phyloP scores from a whole-genome alignment of 2,888 invertebrate genomes.

The Proisotoma minuta region DNA sequence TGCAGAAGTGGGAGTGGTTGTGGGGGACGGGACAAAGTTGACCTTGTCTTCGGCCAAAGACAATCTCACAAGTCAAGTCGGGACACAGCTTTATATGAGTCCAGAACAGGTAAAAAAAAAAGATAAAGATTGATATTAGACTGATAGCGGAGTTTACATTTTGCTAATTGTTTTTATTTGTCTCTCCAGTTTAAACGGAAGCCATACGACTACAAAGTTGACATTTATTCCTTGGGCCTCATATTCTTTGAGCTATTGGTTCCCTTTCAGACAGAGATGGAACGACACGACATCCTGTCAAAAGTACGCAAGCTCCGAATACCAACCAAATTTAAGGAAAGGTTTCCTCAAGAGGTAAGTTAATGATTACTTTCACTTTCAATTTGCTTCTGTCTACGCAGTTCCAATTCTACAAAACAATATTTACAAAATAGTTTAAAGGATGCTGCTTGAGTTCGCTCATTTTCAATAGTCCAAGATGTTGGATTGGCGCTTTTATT shows the following conservation, averaged over 20 bases:
- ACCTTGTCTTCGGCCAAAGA: slow-evolving; percentile 48
- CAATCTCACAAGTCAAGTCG: slow-evolving; percentile 59
- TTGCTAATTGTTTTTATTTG: slow-evolving; percentile 48
- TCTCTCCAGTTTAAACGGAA: slow-evolving; percentile 58
- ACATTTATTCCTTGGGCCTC: slow-evolving; percentile 89
- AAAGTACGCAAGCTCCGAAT: slow-evolving; percentile 64
- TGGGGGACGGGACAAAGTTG: slow-evolving; percentile 16
- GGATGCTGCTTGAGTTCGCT: too few species aligned
- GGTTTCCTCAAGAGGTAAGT: slow-evolving; percentile 67
- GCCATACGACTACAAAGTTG: slow-evolving; percentile 83
- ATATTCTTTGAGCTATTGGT: slow-evolving; percentile 88
- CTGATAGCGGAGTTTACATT: not conserved
- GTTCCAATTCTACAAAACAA: slow-evolving; percentile 3
- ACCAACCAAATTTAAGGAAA: slow-evolving; percentile 62
- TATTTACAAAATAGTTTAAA: slow-evolving; percentile 20
- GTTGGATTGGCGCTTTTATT: too few species aligned
- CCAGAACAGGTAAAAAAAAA: slow-evolving; percentile 71
- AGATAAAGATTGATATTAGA: not conserved
- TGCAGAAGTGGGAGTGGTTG: slow-evolving; percentile 51
- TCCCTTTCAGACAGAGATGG: slow-evolving; percentile 86
- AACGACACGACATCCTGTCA: slow-evolving; percentile 67
- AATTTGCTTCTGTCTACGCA: not conserved
- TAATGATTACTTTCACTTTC: not conserved
- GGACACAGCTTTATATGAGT: slow-evolving; percentile 96
- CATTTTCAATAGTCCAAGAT: too few species aligned